Conservation (phyloP, 1,140 invertebrate genomes). For the Magallana gigas region DNA sequence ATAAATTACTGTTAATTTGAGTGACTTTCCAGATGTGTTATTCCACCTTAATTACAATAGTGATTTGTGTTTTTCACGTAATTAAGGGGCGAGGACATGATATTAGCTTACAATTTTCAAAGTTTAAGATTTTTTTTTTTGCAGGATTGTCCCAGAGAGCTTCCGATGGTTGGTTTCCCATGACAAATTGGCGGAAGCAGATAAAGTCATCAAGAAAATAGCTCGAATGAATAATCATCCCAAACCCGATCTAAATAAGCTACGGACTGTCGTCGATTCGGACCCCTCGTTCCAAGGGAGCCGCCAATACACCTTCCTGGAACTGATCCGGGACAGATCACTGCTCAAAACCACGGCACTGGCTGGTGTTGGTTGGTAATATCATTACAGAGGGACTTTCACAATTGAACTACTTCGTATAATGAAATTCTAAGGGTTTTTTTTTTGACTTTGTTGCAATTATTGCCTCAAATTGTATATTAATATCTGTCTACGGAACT, state of each 20-base stretch:
- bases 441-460: no score
- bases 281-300: neutral
- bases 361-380: neutral
- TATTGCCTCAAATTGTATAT: no score
- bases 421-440: no score
- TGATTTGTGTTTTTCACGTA: no score
- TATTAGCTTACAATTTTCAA: no score
- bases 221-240: slow-evolving; percentile 42
- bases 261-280: neutral
- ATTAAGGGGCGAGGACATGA: no score
- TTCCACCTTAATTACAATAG: no score
- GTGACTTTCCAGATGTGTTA: no score
- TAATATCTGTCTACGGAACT: no score
- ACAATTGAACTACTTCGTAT: no score
- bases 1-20: no score
- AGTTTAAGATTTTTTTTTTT: slow-evolving; percentile 3
- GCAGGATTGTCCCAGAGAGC: slow-evolving; percentile 55
- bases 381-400: neutral
- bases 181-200: slow-evolving; percentile 33
- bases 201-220: slow-evolving; percentile 46
- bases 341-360: slow-evolving; percentile 13
- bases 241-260: slow-evolving; percentile 38
- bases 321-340: neutral
- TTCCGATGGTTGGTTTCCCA: slow-evolving; percentile 52
- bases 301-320: slow-evolving; percentile 38